Evolutionary conservation across 2,797 vertebrate species (phyloP), one percentile per base, ranked within the genome.

Genomic region (Vultur gryphus): DNA sequence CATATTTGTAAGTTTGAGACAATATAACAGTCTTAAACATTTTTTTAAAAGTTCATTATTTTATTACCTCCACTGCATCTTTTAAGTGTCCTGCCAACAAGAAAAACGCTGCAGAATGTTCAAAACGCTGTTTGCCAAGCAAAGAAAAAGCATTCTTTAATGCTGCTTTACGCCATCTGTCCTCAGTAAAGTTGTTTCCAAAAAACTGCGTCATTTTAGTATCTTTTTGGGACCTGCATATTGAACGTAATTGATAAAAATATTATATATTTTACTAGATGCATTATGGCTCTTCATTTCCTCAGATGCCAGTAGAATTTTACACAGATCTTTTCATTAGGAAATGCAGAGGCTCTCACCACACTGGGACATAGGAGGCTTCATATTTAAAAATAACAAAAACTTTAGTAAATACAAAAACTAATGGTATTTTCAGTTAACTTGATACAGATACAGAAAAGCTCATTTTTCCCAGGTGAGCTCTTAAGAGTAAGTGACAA

Each of bases 141-240:
- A 99, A 98, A 95, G 99, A 99, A 98, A 99, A 99, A 13, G 99
- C 99, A 97, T 99, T 99, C 97, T 99, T 99, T 97, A 99, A 92
- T 21, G 99, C 99, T 54, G 99, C 99, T 98, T 99, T 99, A 96
- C 99, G 99, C 99, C 99, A 99, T 23, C 99, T 98, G 85, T 99
- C 99, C 93, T 99, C 99, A 33, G 97, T 98, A 98, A 99, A 99
- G 98, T 99, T 99, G 96, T 99, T 99, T 93, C 98, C 99, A 98
- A 99, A 99, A 98, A 99, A 99, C 35, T 99, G 98, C 33, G 99
- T 99, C 99, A 99, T 99, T 98, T 99, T 99, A 76, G 85, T 92
- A 61, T 99, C 99, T 91, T 98, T 99, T 93, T 99, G 99, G 78
- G 99, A 99, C 98, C 99, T 99, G 97, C 3, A 89, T 64, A 91